Evolutionary conservation across 2,888 invertebrate species (phyloP).

Genomic region (Branchinecta sandiegonensis): DNA sequence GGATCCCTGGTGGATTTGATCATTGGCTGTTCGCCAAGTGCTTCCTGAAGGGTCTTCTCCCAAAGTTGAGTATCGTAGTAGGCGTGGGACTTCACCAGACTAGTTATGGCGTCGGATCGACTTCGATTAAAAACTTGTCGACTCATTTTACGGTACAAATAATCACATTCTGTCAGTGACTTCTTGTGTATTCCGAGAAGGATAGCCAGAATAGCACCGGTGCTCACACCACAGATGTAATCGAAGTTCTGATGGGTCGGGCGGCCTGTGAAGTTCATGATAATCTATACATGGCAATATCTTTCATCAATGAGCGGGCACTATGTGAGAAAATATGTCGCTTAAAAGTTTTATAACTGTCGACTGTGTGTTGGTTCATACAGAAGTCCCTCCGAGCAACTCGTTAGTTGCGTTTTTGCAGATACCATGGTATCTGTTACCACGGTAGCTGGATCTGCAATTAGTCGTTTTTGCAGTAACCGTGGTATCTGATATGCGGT

Average conservation of each 20-base stretch:
- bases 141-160: slow-evolving; percentile 45
- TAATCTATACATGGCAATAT: no score
- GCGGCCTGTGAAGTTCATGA: slow-evolving; percentile 26
- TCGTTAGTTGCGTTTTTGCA: no score
- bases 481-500: no score
- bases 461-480: no score
- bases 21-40: slow-evolving; percentile 31
- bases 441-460: no score
- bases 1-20: slow-evolving; percentile 44
- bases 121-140: slow-evolving; percentile 51
- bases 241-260: slow-evolving; percentile 65
- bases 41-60: not conserved
- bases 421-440: no score
- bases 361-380: no score
- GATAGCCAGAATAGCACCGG: slow-evolving; percentile 63
- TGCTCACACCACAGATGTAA: slow-evolving; percentile 67
- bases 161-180: slow-evolving; percentile 45
- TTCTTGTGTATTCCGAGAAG: slow-evolving; percentile 44
- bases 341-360: no score
- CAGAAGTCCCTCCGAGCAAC: no score
- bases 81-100: slow-evolving; percentile 66
- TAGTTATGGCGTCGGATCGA: slow-evolving; percentile 51
- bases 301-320: no score
- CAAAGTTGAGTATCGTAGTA: slow-evolving; percentile 64
- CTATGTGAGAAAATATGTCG: no score